Conservation (phyloP, 2,797 vertebrate genomes). For the Catamblyrhynchus diadema region DNA sequence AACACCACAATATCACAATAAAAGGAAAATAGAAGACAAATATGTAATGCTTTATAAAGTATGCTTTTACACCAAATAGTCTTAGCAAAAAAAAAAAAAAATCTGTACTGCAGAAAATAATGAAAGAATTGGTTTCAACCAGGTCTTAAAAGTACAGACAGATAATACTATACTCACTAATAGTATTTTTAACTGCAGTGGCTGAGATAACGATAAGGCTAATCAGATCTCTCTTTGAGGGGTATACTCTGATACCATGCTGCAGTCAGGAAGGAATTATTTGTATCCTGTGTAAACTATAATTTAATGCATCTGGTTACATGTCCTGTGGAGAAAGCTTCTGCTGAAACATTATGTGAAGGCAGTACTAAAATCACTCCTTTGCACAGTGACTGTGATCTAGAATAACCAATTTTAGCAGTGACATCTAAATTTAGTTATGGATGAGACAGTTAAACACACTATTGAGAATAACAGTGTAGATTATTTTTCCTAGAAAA, state of each 20-base stretch:
- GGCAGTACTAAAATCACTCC: not conserved
- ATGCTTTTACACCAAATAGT: not conserved
- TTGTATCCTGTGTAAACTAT: not conserved
- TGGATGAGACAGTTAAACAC: not conserved
- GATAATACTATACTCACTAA: constrained; percentile 10
- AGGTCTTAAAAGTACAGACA: not conserved
- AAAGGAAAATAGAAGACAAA: not conserved
- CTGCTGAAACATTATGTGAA: not conserved
- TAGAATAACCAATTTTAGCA: not conserved
- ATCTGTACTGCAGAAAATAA: not conserved
- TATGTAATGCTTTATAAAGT: not conserved
- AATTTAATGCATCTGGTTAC: not conserved
- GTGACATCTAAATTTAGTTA: not conserved
- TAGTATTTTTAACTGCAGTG: constrained; percentile 9
- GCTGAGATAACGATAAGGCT: not conserved
- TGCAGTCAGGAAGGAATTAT: not conserved
- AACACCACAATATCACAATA: not conserved
- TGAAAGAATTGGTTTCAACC: not conserved
- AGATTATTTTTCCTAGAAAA: constrained; percentile 2
- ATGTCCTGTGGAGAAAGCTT: not conserved
- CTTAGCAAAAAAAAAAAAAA: not conserved
- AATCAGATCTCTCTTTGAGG: constrained; percentile 26
- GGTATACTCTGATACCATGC: not conserved
- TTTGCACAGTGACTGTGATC: not conserved
- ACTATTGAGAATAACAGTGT: not conserved